Evolutionary conservation across 2,888 invertebrate species (phyloP).

Genomic region (Dendrolimus pini): DNA sequence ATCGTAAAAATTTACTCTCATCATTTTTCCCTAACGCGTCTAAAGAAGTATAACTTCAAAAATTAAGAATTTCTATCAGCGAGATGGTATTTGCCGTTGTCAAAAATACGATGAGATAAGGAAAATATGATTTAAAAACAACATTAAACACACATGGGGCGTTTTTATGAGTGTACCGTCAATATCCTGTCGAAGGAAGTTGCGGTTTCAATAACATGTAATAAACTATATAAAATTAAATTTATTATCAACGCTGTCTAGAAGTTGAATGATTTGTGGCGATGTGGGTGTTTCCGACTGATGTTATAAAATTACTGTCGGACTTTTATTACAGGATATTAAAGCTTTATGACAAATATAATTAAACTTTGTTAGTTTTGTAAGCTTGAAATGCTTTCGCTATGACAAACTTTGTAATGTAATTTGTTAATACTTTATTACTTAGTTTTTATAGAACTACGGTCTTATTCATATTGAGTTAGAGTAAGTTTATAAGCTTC

Average conservation of each 20-base stretch:
- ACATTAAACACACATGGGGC: no score
- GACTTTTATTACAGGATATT: neutral
- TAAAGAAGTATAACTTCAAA: no score
- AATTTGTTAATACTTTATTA: neutral
- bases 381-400: slow-evolving; percentile 3
- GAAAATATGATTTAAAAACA: no score
- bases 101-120: no score
- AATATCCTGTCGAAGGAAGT: neutral
- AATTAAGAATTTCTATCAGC: no score
- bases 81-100: no score
- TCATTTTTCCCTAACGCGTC: no score
- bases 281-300: neutral
- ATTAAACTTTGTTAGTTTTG: neutral
- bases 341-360: neutral
- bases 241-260: neutral
- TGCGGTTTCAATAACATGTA: neutral
- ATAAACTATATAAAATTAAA: neutral
- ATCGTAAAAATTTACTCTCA: no score
- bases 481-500: no score
- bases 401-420: neutral
- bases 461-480: no score
- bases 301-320: neutral
- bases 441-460: neutral
- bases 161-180: neutral
- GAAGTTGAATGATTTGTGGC: neutral